Evolutionary conservation across 2,113 vertebrate species (phyloP), one percentile per base, ranked within the genome.

Genomic region (Coryphaenoides rupestris): DNA sequence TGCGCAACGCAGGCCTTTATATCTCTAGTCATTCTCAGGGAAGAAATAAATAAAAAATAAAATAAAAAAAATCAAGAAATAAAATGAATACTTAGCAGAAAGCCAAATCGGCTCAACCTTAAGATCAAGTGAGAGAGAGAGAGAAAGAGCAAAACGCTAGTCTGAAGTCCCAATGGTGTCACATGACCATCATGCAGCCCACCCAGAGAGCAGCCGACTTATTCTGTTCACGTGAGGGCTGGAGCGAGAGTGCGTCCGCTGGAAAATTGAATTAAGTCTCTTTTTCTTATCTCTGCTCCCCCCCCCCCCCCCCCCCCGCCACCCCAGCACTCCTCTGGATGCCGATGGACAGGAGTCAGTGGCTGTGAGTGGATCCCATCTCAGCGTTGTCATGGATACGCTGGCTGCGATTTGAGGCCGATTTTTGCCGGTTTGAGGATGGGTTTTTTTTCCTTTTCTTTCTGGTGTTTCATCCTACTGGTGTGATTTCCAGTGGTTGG

Each of bases 331-430:
- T 77, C n/a, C n/a, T n/a, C n/a, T n/a, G n/a, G n/a, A n/a, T n/a
- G n/a, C n/a, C n/a, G 66, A 82, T 75, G 81, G 80, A 86, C 74
- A 83, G 61, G 74, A 83, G 81, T 82, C 85, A 81, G 77, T 70
- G 82, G 78, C 77, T 73, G 73, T 72, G 71, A 80, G 76, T 76
- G 81, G 73, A 76, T 85, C 79, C 75, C 60, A 72, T 82, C 79
- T 83, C 74, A 21, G 69, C 16, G 84, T 88, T 84, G 87, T 86
- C 86, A 89, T 89, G 89, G 88, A 82, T 88, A 89, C 86, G 0
- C 63, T 68, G 77, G 75, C 70, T 83, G 83, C 78, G 81, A 84
- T 81, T 67, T 77, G 72, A 49, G 54, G 72, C 63, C 60, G 82
- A 78, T 65, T 15, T 15, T 60, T 81, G 80, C 81, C n/a, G n/a